Percentiles rank a stretch among this genome's conserved stretches.
phyloP scores from a whole-genome alignment of 2,797 vertebrate genomes.

The Sebastes reedi region DNA sequence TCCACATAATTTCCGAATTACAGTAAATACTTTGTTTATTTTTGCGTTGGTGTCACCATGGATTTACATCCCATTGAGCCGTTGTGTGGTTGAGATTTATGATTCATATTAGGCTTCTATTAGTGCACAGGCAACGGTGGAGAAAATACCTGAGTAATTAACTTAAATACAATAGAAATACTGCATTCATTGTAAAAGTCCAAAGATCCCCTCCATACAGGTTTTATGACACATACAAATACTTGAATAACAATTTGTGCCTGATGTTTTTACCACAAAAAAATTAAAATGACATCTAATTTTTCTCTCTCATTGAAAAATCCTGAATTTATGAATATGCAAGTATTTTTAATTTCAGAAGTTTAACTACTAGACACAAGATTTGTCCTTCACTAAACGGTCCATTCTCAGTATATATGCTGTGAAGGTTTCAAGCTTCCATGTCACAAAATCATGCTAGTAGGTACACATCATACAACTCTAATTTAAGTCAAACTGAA shows the following conservation, averaged over 20 bases:
- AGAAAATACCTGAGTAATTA: background rate
- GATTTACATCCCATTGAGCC: background rate
- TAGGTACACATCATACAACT: fast-evolving
- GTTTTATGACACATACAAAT: background rate
- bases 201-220: background rate
- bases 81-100: background rate
- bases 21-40: background rate
- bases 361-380: background rate
- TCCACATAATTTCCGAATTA: background rate
- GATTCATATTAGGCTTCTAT: background rate
- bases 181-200: background rate
- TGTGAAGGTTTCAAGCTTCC: no score
- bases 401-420: background rate
- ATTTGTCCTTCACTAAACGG: background rate
- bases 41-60: background rate
- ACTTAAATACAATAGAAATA: background rate
- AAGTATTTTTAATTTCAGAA: background rate
- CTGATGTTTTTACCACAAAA: background rate
- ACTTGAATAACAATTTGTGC: no score
- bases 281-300: background rate
- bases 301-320: background rate
- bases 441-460: background rate
- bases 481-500: background rate
- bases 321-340: background rate
- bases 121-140: background rate